A percentile compares a stretch with the other conserved stretches of the same genome.
These are phyloP conservation scores for Tenualosa ilisha DNA, from an alignment of 2,797 vertebrate species.

Conservation along the genomic window DNA sequence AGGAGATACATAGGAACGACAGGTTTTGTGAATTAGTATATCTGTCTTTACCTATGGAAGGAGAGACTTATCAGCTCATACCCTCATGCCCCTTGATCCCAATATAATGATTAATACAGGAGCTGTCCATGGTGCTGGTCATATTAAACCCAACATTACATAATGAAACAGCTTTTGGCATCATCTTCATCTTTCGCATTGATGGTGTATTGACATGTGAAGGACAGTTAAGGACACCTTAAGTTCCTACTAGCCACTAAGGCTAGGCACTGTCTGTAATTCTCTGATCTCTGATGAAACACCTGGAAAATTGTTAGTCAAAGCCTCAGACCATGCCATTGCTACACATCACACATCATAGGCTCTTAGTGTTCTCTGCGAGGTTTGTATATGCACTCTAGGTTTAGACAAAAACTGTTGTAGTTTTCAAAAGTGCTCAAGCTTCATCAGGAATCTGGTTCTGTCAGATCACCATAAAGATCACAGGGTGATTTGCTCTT, in stretches of 20 bases:
- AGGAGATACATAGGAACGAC: no score
- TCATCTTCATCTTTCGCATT: background rate
- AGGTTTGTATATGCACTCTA: no score
- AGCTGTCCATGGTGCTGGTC: constrained; percentile 14
- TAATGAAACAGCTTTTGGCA: background rate
- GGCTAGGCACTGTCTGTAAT: background rate
- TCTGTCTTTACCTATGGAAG: no score
- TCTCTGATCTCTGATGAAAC: background rate
- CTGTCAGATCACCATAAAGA: background rate
- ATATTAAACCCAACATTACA: background rate
- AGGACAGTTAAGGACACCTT: background rate
- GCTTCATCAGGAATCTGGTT: background rate
- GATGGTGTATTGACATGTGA: background rate
- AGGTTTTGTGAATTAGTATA: no score
- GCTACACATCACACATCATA: no score
- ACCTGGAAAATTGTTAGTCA: background rate
- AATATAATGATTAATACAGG: constrained; percentile 14
- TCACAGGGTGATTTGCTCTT: background rate
- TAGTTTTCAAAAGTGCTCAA: background rate
- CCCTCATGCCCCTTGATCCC: background rate
- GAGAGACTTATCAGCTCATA: no score
- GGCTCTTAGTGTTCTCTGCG: no score
- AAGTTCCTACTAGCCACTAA: background rate
- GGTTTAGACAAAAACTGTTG: background rate
- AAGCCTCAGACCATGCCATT: background rate